Evolutionary conservation across 2,888 invertebrate species (phyloP).

Genomic region (Dasypogon diadema): DNA sequence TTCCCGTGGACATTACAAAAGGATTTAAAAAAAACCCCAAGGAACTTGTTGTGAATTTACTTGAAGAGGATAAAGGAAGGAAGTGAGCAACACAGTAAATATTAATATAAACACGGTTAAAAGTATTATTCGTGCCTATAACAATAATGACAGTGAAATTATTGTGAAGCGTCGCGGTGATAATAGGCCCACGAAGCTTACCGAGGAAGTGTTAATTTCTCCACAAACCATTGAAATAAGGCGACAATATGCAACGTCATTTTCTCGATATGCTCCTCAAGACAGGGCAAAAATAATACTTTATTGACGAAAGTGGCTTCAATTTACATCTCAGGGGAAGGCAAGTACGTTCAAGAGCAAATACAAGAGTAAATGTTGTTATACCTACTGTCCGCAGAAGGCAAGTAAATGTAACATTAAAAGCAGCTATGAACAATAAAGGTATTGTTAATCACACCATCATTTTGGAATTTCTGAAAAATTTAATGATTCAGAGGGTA

Average conservation of each 20-base stretch:
- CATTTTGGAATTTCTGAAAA: neutral
- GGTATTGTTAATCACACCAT: neutral
- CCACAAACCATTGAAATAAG: neutral
- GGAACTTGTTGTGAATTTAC: too few species aligned
- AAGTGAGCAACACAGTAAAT: too few species aligned
- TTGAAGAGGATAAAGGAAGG: too few species aligned
- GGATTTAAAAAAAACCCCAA: too few species aligned
- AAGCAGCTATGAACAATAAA: neutral
- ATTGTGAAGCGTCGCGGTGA: too few species aligned
- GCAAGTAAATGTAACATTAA: neutral
- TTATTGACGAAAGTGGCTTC: conserved; percentile 7
- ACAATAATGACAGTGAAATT: too few species aligned
- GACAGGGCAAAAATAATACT: neutral
- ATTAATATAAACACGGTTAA: too few species aligned
- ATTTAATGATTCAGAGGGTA: neutral
- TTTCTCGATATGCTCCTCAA: neutral
- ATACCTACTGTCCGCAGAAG: neutral
- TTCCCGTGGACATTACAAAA: too few species aligned
- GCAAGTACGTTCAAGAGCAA: neutral
- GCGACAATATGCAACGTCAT: neutral
- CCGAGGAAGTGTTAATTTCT: neutral
- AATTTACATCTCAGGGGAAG: neutral
- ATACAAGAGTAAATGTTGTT: neutral
- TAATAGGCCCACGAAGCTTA: too few species aligned
- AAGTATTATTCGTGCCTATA: too few species aligned